Base-by-base conservation (phyloP, 2,888 invertebrate genomes). In the Chouioia cunea region DNA sequence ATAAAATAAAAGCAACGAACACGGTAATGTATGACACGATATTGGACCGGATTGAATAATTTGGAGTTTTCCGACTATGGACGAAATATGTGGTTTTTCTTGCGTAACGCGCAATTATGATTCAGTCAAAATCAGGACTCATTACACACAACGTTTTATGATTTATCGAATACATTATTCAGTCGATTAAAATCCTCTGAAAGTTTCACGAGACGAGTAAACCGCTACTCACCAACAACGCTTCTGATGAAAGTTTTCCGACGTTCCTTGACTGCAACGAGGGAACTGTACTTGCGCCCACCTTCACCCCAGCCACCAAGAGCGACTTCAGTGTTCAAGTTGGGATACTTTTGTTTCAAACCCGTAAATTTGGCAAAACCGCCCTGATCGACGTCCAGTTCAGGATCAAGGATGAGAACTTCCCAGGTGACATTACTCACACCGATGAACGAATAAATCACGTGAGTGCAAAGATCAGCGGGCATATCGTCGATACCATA, bases 281-380 rank as follows among this genome's bases (percentile, higher is more conserved):
- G 91, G 60, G 89, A 88, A 0, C 96, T 96, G 85, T 96, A 96
- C 83, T 96, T 96, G 75, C 90, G 88, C 20, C 96, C 96, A 15
- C 96, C 96, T 82, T 96, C 96, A 0, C 92, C 96, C 96, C 96
- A 96, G 0, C 96, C 96, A 0, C 96, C 96, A 0, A 96, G 93
- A 0, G 96, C 96, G 0, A 96, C 89, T 86, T 90, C 89, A 53
- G 93, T 90, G 85, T 94, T 94, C 8, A 95, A 87, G 36, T 89
- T 84, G 0, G 95, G 95, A 82, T 92, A 89, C 46, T 89, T 89
- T 36, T 89, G 86, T 70, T 91, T 91, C 18, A 96, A 86, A 15
- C 89, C 87, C 0, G 94, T 94, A 82, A 96, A 96, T 80, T 94
- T 93, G 59, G 87, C 88, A 86, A 93, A 96, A 0, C 95, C 95